Percentiles rank a stretch among this genome's conserved stretches.
Evolutionary conservation across 2,113 vertebrate genomes (phyloP).

Genomic region (Chelonoidis abingdonii): DNA sequence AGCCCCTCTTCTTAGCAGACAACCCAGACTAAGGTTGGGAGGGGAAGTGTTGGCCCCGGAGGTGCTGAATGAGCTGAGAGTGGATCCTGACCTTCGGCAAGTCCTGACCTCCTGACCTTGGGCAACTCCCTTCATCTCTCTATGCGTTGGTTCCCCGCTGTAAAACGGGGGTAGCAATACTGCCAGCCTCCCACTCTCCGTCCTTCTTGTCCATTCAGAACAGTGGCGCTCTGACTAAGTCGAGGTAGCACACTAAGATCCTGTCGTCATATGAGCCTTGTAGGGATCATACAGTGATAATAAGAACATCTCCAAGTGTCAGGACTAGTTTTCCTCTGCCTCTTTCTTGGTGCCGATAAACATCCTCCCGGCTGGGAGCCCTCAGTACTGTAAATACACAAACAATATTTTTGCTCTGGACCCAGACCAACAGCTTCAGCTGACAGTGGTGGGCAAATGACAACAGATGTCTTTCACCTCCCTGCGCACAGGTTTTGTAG

Average conservation of each 20-base stretch:
- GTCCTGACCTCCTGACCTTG: background rate
- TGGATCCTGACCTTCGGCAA: background rate
- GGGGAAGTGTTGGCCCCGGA: background rate
- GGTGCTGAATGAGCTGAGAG: background rate
- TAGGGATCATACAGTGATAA: background rate
- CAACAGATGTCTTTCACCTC: background rate
- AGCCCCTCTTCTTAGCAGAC: background rate
- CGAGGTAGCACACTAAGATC: background rate
- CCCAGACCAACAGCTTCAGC: background rate
- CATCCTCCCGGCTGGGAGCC: background rate
- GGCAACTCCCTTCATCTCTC: background rate
- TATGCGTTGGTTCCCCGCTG: background rate
- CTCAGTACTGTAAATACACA: background rate
- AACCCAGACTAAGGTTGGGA: background rate
- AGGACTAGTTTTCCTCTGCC: background rate
- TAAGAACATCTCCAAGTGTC: background rate
- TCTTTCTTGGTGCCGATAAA: background rate
- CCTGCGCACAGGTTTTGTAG: background rate
- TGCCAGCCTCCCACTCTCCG: background rate
- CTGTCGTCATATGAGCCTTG: background rate
- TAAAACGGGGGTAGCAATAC: background rate
- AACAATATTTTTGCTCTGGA: accelerated
- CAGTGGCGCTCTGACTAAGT: background rate
- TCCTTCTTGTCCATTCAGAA: background rate
- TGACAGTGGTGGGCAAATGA: background rate